A percentile compares a stretch with the other conserved stretches of the same genome.
Evolutionary conservation across 2,113 vertebrate genomes (phyloP).

Genomic region (Platichthys flesus): DNA sequence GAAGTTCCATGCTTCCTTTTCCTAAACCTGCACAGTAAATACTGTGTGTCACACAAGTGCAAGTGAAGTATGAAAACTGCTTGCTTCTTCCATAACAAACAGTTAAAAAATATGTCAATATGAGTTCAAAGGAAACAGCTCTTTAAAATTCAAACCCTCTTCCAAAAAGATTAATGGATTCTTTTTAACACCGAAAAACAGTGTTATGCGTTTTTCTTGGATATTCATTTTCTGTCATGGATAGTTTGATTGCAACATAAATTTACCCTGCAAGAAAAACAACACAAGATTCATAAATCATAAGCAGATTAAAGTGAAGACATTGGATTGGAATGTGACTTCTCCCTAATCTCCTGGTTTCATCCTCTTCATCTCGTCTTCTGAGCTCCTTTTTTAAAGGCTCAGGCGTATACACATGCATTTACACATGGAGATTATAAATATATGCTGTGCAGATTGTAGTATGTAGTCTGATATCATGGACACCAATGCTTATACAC

Average conservation of each 20-base stretch:
- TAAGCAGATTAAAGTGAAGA: conserved; percentile 13
- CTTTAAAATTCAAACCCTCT: conserved; percentile 15
- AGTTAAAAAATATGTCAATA: background rate
- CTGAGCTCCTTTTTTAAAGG: background rate
- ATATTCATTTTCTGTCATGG: conserved; percentile 6
- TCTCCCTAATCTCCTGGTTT: background rate
- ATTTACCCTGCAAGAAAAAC: conserved; percentile 18
- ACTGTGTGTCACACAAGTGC: too few relatives aligned
- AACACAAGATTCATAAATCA: conserved; percentile 29
- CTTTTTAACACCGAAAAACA: background rate
- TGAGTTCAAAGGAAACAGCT: conserved; percentile 27
- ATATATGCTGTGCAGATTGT: background rate
- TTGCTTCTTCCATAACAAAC: too few relatives aligned
- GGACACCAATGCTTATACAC: background rate
- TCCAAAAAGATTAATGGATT: conserved; percentile 20
- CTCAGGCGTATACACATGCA: background rate
- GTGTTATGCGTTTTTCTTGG: background rate
- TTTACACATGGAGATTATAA: background rate
- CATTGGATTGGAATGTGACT: conserved; percentile 21
- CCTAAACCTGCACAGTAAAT: too few relatives aligned
- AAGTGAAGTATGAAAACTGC: too few relatives aligned
- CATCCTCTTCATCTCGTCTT: background rate
- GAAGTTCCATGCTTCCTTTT: too few relatives aligned
- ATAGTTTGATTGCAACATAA: conserved; percentile 13
- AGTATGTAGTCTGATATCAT: background rate